These are phyloP conservation scores for Galbula dea DNA, from an alignment of 2,113 vertebrate genomes.

Conservation along the genomic window DNA sequence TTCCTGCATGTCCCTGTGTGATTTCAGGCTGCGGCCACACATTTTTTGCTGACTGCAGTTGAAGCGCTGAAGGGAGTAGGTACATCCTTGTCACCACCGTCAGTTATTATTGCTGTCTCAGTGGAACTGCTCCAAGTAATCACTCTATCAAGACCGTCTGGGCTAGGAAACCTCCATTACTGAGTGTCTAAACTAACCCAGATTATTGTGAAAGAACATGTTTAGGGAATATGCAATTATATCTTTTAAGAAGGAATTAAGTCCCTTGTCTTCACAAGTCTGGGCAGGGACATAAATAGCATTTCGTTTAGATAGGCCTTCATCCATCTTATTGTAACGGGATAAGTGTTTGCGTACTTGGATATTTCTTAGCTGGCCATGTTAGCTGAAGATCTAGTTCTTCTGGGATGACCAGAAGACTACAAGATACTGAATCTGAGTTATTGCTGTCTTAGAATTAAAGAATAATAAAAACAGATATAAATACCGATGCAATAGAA, in stretches of 20 bases:
- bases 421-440: neutral
- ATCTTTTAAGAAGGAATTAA: neutral
- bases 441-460: neutral
- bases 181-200: neutral
- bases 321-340: neutral
- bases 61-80: neutral
- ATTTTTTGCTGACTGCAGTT: slow-evolving; percentile 27
- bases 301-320: neutral
- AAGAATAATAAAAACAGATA: neutral
- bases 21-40: neutral
- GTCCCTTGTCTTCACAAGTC: neutral
- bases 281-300: neutral
- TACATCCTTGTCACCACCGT: neutral
- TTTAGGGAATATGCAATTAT: neutral
- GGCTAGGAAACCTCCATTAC: neutral
- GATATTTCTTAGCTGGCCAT: neutral
- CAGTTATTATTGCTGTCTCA: neutral
- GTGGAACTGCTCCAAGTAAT: neutral
- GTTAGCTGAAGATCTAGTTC: neutral
- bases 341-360: neutral
- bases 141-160: neutral
- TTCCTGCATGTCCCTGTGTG: neutral
- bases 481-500: neutral
- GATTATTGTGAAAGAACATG: slow-evolving; percentile 6
- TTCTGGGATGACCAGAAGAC: neutral